phyloP scores from a whole-genome alignment of 1,140 invertebrate species.

The Dendroctonus valens region DNA sequence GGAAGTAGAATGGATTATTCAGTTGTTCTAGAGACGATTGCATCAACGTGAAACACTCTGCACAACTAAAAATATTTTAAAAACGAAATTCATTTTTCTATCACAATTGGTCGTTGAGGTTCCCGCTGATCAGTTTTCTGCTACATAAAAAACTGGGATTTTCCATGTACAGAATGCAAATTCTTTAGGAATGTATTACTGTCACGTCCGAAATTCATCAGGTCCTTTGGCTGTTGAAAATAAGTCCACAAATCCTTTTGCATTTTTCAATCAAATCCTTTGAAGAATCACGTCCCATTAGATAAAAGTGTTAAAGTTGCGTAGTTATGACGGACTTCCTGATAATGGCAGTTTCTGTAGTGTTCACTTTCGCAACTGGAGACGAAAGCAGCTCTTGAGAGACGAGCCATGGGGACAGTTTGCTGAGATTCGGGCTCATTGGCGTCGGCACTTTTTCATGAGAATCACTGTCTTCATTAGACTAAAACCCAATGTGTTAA shows the following conservation, averaged over 20 bases:
- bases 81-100: no score
- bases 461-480: conserved; percentile 14
- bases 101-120: no score
- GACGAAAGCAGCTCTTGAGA: conserved; percentile 61
- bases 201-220: no score
- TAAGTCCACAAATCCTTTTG: not conserved
- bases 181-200: not conserved
- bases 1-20: no score
- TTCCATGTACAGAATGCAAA: not conserved
- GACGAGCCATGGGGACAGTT: conserved; percentile 74
- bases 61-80: no score
- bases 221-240: no score
- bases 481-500: conserved; percentile 12
- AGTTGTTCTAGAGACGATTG: no score
- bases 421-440: conserved; percentile 55
- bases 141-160: no score
- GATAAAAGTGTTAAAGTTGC: conserved; percentile 58
- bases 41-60: no score
- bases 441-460: conserved; percentile 37
- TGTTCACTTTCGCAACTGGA: conserved; percentile 62
- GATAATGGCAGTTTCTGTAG: conserved; percentile 68
- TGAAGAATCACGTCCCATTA: not conserved
- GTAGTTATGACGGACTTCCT: conserved; percentile 83
- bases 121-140: no score
- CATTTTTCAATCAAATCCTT: no score